Percentiles rank a stretch among this genome's conserved stretches.
Conservation (phyloP, 2,797 vertebrate species). For the Antrozous pallidus region DNA sequence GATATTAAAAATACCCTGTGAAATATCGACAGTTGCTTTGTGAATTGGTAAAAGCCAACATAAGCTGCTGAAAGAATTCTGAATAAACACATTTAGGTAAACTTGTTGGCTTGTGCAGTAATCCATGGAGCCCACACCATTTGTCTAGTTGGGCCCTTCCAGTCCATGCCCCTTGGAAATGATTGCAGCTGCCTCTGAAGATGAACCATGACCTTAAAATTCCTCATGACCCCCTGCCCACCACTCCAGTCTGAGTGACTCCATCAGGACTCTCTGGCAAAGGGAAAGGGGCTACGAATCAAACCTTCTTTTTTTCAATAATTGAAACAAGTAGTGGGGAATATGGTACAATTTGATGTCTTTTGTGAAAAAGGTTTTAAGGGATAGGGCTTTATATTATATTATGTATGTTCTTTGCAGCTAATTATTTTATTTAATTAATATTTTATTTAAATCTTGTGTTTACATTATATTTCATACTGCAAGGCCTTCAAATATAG, state of each 20-base stretch:
- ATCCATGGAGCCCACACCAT: background rate
- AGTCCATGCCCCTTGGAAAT: background rate
- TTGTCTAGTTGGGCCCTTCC: background rate
- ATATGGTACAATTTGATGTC: background rate
- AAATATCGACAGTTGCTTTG: background rate
- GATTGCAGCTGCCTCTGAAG: background rate
- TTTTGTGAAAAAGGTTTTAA: conserved; percentile 17
- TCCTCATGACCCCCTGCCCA: background rate
- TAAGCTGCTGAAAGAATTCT: background rate
- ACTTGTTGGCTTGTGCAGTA: background rate
- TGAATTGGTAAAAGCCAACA: background rate
- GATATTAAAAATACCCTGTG: background rate
- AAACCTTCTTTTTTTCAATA: background rate
- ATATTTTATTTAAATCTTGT: background rate
- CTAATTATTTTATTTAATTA: conserved; percentile 39
- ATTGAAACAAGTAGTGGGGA: background rate
- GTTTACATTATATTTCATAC: conserved; percentile 28
- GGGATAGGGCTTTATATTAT: background rate
- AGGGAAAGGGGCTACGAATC: background rate
- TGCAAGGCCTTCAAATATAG: conserved; percentile 32
- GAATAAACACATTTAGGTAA: background rate
- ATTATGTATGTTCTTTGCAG: background rate
- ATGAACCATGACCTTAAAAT: background rate
- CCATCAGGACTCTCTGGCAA: background rate
- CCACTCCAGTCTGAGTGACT: background rate